Conservation (phyloP, 2,797 vertebrate species). For the Lagodon rhomboides region DNA sequence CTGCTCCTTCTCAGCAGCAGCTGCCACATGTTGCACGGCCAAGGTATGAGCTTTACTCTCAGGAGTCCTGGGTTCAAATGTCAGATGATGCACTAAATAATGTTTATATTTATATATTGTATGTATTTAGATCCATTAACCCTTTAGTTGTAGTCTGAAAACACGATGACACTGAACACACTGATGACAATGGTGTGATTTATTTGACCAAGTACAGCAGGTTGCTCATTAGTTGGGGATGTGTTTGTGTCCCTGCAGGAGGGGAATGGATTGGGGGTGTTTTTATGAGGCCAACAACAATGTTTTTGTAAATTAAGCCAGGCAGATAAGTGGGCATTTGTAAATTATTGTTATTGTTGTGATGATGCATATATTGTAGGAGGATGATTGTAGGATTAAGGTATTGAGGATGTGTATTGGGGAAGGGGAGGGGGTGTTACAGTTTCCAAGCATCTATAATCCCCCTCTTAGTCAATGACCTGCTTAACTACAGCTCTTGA, state of each 20-base stretch:
- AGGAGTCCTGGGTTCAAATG: conserved; percentile 17
- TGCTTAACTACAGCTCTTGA: conserved; percentile 64
- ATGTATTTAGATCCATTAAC: background rate
- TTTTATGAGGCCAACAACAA: conserved; percentile 14
- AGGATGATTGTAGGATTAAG: conserved; percentile 68
- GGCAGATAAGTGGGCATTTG: conserved; percentile 11
- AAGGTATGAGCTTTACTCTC: conserved; percentile 75
- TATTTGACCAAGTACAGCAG: conserved; percentile 38
- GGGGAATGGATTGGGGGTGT: background rate
- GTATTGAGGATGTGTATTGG: conserved; percentile 53
- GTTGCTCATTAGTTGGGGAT: conserved; percentile 16
- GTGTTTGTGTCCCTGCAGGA: conserved; percentile 26
- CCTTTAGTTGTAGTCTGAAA: conserved; percentile 1
- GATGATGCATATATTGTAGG: conserved; percentile 43
- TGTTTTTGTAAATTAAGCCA: conserved; percentile 23
- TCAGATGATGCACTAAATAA: conserved; percentile 3
- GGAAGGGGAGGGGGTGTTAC: conserved; percentile 22
- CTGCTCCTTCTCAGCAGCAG: conserved; percentile 72
- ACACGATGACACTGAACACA: background rate
- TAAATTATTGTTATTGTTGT: conserved; percentile 53
- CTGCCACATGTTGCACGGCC: conserved; percentile 85
- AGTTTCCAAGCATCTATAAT: conserved; percentile 69
- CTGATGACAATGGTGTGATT: conserved; percentile 54
- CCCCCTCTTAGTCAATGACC: conserved; percentile 74
- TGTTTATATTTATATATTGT: background rate